phyloP scores from a whole-genome alignment of 2,888 invertebrate species.

The Leucozona laternaria region DNA sequence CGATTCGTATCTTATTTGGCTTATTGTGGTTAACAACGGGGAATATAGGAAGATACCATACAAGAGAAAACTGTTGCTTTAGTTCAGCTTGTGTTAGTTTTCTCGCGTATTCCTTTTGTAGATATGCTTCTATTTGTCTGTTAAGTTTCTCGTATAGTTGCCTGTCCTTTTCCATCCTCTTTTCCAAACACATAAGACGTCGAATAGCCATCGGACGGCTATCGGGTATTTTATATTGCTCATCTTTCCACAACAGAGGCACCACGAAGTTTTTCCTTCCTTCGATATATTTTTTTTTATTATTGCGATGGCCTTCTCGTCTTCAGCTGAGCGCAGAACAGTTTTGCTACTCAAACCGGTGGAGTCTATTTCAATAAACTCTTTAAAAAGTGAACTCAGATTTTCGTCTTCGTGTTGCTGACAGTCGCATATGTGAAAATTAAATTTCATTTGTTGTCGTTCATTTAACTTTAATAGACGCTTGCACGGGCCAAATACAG shows the following conservation, averaged over 20 bases:
- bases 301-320: not conserved
- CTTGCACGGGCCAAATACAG: too few species aligned
- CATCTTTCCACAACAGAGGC: not conserved
- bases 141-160: not conserved
- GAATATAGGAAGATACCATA: not conserved
- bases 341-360: not conserved
- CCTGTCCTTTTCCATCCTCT: not conserved
- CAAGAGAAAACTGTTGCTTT: not conserved
- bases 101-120: not conserved
- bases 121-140: not conserved
- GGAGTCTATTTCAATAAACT: too few species aligned
- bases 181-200: not conserved
- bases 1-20: not conserved
- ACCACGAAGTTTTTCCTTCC: not conserved
- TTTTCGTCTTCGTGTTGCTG: too few species aligned
- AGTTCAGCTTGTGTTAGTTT: not conserved
- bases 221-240: not conserved
- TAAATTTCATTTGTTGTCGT: not conserved
- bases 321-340: not conserved
- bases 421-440: not conserved
- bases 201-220: constrained; percentile 3
- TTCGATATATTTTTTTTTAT: not conserved
- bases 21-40: not conserved
- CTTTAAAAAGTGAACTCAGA: too few species aligned
- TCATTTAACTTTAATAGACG: too few species aligned